A percentile compares a stretch with the other conserved stretches of the same genome.
These are phyloP conservation scores for Holotrichia oblita DNA, from an alignment of 1,140 invertebrate genomes.

Conservation along the genomic window DNA sequence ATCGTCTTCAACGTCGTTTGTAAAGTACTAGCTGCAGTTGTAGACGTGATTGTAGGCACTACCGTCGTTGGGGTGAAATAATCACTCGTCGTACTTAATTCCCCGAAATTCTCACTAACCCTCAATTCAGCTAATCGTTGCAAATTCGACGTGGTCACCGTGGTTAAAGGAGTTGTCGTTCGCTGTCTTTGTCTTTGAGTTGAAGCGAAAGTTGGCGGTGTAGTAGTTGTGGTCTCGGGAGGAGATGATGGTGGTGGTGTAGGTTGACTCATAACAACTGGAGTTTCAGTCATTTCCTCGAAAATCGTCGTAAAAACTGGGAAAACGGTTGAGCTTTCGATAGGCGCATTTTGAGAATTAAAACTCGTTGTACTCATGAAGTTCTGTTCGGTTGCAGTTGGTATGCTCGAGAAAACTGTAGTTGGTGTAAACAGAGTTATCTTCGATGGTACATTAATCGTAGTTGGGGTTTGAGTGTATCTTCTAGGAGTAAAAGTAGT, in stretches of 20 bases:
- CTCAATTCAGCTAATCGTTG: conserved; percentile 28
- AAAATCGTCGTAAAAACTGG: conserved; percentile 41
- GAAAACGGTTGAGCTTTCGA: conserved; percentile 12
- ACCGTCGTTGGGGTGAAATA: conserved; percentile 36
- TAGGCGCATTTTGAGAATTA: conserved; percentile 30
- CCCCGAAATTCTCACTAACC: conserved; percentile 26
- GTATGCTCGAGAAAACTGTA: background rate
- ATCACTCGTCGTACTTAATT: conserved; percentile 35
- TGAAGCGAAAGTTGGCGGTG: conserved; percentile 13
- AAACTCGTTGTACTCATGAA: conserved; percentile 26
- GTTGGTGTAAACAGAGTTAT: background rate
- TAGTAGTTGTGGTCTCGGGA: conserved; percentile 39
- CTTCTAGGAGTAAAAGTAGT: conserved; percentile 17
- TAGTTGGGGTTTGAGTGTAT: conserved; percentile 43
- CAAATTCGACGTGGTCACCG: background rate
- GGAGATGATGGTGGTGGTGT: background rate
- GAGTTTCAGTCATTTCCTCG: conserved; percentile 36
- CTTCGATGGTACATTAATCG: background rate
- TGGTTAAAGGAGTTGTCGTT: conserved; percentile 19
- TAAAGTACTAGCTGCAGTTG: conserved; percentile 41
- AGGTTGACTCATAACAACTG: background rate
- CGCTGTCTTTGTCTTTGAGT: conserved; percentile 17
- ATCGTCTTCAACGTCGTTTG: conserved; percentile 36
- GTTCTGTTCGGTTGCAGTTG: conserved; percentile 13
- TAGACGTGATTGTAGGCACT: conserved; percentile 8